These are phyloP conservation scores for Caracal caracal DNA, from an alignment of 2,113 vertebrate species.

Conservation along the genomic window DNA sequence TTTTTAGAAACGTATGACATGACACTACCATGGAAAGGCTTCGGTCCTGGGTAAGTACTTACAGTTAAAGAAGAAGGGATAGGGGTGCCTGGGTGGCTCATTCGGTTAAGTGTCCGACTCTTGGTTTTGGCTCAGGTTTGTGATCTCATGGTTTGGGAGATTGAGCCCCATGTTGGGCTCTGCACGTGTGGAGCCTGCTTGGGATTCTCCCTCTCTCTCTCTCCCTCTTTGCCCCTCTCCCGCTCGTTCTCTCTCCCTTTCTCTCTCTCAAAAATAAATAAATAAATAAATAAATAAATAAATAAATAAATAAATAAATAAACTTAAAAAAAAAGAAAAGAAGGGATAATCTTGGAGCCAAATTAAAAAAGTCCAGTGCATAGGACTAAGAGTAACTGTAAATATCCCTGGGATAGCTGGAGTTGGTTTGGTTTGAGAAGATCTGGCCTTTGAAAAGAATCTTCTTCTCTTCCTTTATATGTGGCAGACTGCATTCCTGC, in stretches of 20 bases:
- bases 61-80: neutral
- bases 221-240: too few species aligned
- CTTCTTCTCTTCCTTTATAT: neutral
- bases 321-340: neutral
- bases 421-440: neutral
- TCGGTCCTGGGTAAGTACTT: neutral
- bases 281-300: too few species aligned
- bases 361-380: neutral
- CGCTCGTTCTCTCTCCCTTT: too few species aligned
- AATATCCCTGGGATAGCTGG: neutral
- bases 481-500: neutral
- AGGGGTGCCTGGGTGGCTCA: too few species aligned
- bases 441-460: neutral
- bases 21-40: neutral
- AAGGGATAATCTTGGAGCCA: neutral
- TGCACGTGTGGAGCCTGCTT: too few species aligned
- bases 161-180: too few species aligned
- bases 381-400: constrained; percentile 12
- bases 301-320: too few species aligned
- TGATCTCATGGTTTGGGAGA: too few species aligned
- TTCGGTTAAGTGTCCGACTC: too few species aligned
- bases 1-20: neutral
- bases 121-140: too few species aligned
- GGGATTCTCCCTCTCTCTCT: too few species aligned
- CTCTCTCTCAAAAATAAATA: too few species aligned